A percentile compares a stretch with the other conserved stretches of the same genome.
phyloP scores from a whole-genome alignment of 2,888 invertebrate genomes.

The Thereva nobilitata region DNA sequence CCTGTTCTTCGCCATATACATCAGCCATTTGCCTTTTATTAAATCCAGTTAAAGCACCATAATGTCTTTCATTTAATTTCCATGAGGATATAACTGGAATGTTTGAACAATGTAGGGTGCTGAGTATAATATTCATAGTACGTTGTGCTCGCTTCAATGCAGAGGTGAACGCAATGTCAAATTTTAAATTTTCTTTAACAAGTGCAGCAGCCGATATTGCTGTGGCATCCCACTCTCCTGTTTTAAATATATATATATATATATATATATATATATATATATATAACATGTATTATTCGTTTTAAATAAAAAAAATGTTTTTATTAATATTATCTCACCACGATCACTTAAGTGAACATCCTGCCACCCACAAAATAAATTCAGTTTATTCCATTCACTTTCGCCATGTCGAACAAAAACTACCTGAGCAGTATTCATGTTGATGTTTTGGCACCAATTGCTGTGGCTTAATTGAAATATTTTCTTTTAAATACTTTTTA shows the following conservation, averaged over 20 bases:
- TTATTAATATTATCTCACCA: slow-evolving; percentile 58
- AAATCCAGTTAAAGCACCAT: slow-evolving; percentile 85
- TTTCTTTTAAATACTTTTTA: too few relatives aligned
- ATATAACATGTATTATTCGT: neutral
- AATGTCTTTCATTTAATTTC: slow-evolving; percentile 87
- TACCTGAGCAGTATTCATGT: slow-evolving; percentile 55
- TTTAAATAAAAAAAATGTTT: neutral
- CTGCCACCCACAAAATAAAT: slow-evolving; percentile 76
- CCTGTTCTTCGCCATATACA: slow-evolving; percentile 85
- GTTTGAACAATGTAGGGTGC: slow-evolving; percentile 69
- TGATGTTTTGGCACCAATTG: too few relatives aligned
- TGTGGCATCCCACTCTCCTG: slow-evolving; percentile 55
- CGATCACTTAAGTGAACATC: slow-evolving; percentile 71
- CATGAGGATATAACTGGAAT: slow-evolving; percentile 76
- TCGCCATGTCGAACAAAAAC: slow-evolving; percentile 69
- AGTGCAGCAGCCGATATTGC: slow-evolving; percentile 42
- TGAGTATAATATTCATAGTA: slow-evolving; percentile 71
- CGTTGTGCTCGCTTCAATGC: slow-evolving; percentile 79
- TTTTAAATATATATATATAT: neutral
- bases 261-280: neutral
- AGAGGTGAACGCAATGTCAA: slow-evolving; percentile 83
- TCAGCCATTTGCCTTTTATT: slow-evolving; percentile 87
- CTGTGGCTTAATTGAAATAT: too few relatives aligned
- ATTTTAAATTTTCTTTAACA: slow-evolving; percentile 58
- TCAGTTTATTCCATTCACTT: slow-evolving; percentile 75